Evolutionary conservation across 2,113 vertebrate species (phyloP).

Genomic region (Rhadina sibilatrix): DNA sequence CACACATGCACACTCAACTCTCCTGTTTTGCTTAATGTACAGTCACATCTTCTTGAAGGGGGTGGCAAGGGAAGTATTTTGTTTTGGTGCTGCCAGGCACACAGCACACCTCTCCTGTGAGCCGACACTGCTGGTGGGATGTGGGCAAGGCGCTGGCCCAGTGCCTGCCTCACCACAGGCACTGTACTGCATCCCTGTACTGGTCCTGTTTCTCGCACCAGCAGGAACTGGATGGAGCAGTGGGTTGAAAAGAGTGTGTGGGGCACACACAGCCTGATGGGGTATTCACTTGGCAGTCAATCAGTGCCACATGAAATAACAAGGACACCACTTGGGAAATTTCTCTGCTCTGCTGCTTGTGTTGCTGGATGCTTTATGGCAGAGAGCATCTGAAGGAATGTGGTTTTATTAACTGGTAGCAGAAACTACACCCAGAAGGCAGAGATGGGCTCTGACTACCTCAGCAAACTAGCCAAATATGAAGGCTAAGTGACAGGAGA

Average conservation of each 20-base stretch:
- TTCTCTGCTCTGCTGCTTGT: background rate
- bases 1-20: background rate
- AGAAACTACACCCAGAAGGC: background rate
- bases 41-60: constrained; percentile 9
- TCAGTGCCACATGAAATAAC: background rate
- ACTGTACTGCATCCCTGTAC: background rate
- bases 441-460: background rate
- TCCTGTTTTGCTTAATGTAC: background rate
- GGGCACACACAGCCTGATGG: background rate
- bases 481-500: background rate
- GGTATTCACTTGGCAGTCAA: background rate
- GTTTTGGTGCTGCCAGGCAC: background rate
- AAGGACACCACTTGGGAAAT: constrained; percentile 19
- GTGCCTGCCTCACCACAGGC: background rate
- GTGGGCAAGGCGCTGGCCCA: background rate
- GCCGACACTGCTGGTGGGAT: rapidly evolving
- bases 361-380: background rate
- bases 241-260: background rate
- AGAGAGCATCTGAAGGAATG: background rate
- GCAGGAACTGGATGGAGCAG: background rate
- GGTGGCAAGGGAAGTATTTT: background rate
- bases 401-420: background rate
- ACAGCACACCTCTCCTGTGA: background rate
- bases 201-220: background rate
- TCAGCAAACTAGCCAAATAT: background rate